Percentiles rank a stretch among this genome's conserved stretches.
Evolutionary conservation across 1,140 invertebrate species (phyloP).

Genomic region (Drosophila mojavensis): DNA sequence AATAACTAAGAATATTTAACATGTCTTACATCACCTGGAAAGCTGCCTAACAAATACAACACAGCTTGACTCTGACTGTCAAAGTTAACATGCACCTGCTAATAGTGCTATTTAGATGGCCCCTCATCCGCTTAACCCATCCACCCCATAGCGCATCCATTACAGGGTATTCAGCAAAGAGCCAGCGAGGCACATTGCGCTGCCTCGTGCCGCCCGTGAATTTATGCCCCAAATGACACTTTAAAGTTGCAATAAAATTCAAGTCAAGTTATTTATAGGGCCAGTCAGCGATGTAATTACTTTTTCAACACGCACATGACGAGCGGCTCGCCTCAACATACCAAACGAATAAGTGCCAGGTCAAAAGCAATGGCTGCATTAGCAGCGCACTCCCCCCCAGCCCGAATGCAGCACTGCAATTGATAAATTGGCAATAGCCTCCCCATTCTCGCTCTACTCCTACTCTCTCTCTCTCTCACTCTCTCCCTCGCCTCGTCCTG

Average conservation of each 20-base stretch:
- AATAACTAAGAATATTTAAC: too few relatives aligned
- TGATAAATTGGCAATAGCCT: background rate
- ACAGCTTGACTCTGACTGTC: too few relatives aligned
- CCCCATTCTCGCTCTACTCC: background rate
- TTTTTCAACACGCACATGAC: slow-evolving; percentile 78
- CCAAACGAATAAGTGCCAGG: slow-evolving; percentile 20
- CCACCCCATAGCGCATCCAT: too few relatives aligned
- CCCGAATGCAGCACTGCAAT: too few relatives aligned
- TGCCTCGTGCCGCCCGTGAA: slow-evolving; percentile 29
- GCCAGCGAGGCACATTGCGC: too few relatives aligned
- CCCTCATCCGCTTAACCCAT: too few relatives aligned
- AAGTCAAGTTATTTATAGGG: slow-evolving; percentile 68
- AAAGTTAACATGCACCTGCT: too few relatives aligned
- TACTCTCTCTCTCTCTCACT: background rate
- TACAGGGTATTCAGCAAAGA: too few relatives aligned
- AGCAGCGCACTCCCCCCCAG: slow-evolving; percentile 14
- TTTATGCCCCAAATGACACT: slow-evolving; percentile 75
- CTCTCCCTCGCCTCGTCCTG: slow-evolving; percentile 1
- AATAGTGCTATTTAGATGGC: too few relatives aligned
- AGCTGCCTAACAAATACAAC: too few relatives aligned
- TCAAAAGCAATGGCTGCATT: slow-evolving; percentile 73
- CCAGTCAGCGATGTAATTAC: slow-evolving; percentile 76
- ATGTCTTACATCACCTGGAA: too few relatives aligned
- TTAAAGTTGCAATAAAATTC: slow-evolving; percentile 77
- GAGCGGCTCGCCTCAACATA: slow-evolving; percentile 15